Evolutionary conservation across 2,113 vertebrate species (phyloP), one percentile per base, ranked within the genome.

Genomic region (Oostethus manadensis): DNA sequence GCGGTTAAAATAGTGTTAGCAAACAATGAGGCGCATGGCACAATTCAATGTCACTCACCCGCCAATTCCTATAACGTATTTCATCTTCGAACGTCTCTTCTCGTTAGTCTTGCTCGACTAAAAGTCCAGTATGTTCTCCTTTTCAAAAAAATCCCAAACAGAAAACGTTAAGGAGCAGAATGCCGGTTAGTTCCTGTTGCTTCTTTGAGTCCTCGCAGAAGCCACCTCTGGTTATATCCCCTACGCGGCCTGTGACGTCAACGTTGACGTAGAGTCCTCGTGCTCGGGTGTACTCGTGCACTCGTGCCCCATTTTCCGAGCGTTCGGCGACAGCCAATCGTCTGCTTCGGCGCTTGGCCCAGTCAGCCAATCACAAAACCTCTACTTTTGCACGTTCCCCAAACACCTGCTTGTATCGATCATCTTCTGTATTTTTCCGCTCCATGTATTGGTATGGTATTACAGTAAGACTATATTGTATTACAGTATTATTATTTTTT

Each of bases 1-100:
- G 33, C 18, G 11, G 17, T 55, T 21, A 38, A 40, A 20, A 54
- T 13, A 13, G 5, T 2, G 13, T 20, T 3, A 15, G 8, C 13
- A 51, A 59, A 62, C 0, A 35, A 17, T n/a, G 8, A 18, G 6
- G 0, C 1, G 21, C 6, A 22, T 43, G 5, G 2, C 13, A 35
- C 29, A 0, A 17, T 49, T 10, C 18, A 21, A 43, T 42, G 17
- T n/a, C 3, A 58, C 89, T 78, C 81, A 92, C 91, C 91, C 91
- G 70, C 91, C 91, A 54, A 92, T 86, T 85, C 89, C 91, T 73
- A 92, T 88, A 15, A 92, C 88, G 70, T 83, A 89, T 44, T 89
- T 92, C 91, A 91, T 92, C 11, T 61, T 60, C 66, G 5, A 7
- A 8, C 29, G 10, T 56, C 17, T 46, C 57, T 57, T 66, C 18